These are phyloP conservation scores for Erynnis tages DNA, from an alignment of 2,888 invertebrate genomes.

Conservation along the genomic window DNA sequence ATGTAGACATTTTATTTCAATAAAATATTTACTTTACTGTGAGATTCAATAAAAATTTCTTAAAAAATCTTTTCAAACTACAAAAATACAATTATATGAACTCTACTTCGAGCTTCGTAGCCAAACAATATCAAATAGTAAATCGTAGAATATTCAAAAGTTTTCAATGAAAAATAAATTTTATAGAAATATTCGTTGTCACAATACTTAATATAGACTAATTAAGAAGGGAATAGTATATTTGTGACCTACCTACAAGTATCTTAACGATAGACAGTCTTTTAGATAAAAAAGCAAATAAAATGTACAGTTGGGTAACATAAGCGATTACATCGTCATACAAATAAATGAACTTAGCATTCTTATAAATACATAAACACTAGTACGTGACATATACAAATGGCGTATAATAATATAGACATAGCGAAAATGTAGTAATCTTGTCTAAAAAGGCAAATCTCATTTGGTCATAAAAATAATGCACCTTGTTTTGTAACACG, in stretches of 20 bases:
- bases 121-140: not conserved
- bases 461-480: slow-evolving; percentile 20
- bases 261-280: slow-evolving; percentile 79
- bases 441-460: slow-evolving; percentile 26
- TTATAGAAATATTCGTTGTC: slow-evolving; percentile 76
- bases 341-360: not conserved
- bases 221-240: slow-evolving; percentile 63
- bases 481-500: slow-evolving; percentile 14
- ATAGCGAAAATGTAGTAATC: slow-evolving; percentile 15
- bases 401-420: slow-evolving; percentile 14
- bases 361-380: slow-evolving; percentile 8
- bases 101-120: no score
- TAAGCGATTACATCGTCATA: slow-evolving; percentile 32
- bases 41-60: slow-evolving; percentile 10
- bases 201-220: slow-evolving; percentile 52
- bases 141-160: not conserved
- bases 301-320: slow-evolving; percentile 44
- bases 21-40: not conserved
- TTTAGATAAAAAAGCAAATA: slow-evolving; percentile 64
- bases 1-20: not conserved
- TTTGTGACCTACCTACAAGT: slow-evolving; percentile 79
- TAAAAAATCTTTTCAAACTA: no score
- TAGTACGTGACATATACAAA: slow-evolving; percentile 20
- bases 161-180: slow-evolving; percentile 32
- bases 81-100: no score